Evolutionary conservation across 2,797 vertebrate genomes (phyloP).

Genomic region (Mastacembelus armatus): DNA sequence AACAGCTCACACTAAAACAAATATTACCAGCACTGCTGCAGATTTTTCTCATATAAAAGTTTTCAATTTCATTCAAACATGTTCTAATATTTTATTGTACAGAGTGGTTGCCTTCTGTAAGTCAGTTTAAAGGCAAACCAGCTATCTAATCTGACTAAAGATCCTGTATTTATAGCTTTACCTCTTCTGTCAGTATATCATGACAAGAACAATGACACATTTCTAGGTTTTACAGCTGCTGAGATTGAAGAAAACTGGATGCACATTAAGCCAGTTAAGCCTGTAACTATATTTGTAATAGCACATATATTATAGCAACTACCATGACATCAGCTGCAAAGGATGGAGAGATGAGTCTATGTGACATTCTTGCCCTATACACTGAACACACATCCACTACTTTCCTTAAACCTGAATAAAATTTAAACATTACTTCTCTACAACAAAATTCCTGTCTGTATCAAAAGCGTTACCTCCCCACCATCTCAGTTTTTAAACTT

Average conservation of each 20-base stretch:
- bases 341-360: slow-evolving; percentile 17
- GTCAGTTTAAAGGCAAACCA: slow-evolving; percentile 19
- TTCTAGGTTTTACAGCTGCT: slow-evolving; percentile 13
- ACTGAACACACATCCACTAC: too few relatives aligned
- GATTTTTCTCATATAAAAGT: slow-evolving; percentile 5
- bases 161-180: slow-evolving; percentile 12
- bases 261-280: slow-evolving; percentile 33
- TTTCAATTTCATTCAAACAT: slow-evolving; percentile 30
- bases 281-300: slow-evolving; percentile 26
- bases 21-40: slow-evolving; percentile 19
- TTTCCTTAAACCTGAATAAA: too few relatives aligned
- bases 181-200: slow-evolving; percentile 12
- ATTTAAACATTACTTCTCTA: too few relatives aligned
- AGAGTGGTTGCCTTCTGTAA: slow-evolving; percentile 12
- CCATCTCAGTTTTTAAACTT: too few relatives aligned
- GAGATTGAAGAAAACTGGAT: slow-evolving; percentile 15
- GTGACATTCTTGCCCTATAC: too few relatives aligned
- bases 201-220: slow-evolving; percentile 4
- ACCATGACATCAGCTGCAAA: slow-evolving; percentile 35
- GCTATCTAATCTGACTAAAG: slow-evolving; percentile 12
- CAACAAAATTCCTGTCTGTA: too few relatives aligned
- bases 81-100: slow-evolving; percentile 31
- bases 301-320: slow-evolving; percentile 37
- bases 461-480: too few relatives aligned
- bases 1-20: slow-evolving; percentile 14